A percentile compares a stretch with the other conserved stretches of the same genome.
phyloP scores from a whole-genome alignment of 2,888 invertebrate species.

The Leuctra nigra region DNA sequence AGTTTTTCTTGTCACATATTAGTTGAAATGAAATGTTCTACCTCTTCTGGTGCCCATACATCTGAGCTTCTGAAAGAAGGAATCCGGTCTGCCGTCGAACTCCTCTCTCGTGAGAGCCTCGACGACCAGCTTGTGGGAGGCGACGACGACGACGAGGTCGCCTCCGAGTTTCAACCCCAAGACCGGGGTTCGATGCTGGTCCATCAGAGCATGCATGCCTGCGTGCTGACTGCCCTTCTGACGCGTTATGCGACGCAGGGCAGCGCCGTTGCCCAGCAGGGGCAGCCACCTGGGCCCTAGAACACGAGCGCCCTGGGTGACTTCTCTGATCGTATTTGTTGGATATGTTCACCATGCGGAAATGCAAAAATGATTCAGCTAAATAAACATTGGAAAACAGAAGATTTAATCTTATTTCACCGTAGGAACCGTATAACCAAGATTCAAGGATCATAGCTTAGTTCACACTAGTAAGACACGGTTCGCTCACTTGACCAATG shows the following conservation, averaged over 20 bases:
- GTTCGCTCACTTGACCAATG: too few relatives aligned
- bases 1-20: background rate
- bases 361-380: too few relatives aligned
- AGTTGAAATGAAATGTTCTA: conserved; percentile 30
- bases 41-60: conserved; percentile 56
- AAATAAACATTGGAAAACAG: too few relatives aligned
- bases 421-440: too few relatives aligned
- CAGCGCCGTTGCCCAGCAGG: conserved; percentile 40
- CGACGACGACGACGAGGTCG: conserved; percentile 48
- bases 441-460: too few relatives aligned
- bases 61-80: conserved; percentile 55
- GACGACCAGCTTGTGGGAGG: conserved; percentile 46
- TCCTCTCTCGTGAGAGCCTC: conserved; percentile 50
- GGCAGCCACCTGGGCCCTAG: conserved; percentile 46
- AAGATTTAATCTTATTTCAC: too few relatives aligned
- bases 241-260: conserved; percentile 37
- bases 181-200: conserved; percentile 46
- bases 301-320: too few relatives aligned
- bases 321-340: too few relatives aligned
- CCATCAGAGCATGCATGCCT: conserved; percentile 44
- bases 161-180: conserved; percentile 51
- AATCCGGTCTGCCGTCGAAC: conserved; percentile 58
- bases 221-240: conserved; percentile 46
- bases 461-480: too few relatives aligned
- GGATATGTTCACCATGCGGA: too few relatives aligned